phyloP scores from a whole-genome alignment of 1,140 invertebrate species.

The Diuraphis noxia region DNA sequence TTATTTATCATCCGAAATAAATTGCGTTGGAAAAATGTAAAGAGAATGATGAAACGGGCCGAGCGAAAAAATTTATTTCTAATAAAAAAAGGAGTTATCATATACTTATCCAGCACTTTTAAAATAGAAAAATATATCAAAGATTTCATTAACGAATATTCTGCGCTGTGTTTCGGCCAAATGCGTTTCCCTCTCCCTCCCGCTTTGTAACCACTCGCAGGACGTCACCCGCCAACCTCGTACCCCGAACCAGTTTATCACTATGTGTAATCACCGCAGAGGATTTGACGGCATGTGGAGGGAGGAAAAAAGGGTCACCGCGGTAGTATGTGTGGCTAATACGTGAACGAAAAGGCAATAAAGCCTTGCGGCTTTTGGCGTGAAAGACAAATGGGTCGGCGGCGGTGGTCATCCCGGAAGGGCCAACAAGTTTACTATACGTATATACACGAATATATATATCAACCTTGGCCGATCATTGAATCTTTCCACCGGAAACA shows the following conservation, averaged over 20 bases:
- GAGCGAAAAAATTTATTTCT: background rate
- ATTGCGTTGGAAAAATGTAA: background rate
- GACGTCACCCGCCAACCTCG: background rate
- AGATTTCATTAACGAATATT: constrained; percentile 8
- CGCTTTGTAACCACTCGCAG: background rate
- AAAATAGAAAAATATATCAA: constrained; percentile 38
- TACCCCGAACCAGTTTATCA: constrained; percentile 47
- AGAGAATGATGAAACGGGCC: background rate
- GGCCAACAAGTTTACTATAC: constrained; percentile 43
- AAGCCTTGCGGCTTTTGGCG: constrained; percentile 46
- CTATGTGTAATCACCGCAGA: background rate
- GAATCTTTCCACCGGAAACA: constrained; percentile 48
- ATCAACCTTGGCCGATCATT: constrained; percentile 21
- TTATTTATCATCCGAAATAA: background rate
- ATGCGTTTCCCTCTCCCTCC: background rate
- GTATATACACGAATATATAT: background rate
- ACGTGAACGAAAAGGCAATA: constrained; percentile 26
- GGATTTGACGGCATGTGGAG: background rate
- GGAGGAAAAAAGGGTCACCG: constrained; percentile 15
- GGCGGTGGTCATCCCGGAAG: constrained; percentile 37
- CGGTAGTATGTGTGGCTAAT: background rate
- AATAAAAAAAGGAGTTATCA: background rate
- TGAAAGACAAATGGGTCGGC: constrained; percentile 41
- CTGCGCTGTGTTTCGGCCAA: background rate
- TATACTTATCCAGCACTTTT: background rate